Evolutionary conservation across 2,113 vertebrate genomes (phyloP).

Genomic region (Lasiurus cinereus): DNA sequence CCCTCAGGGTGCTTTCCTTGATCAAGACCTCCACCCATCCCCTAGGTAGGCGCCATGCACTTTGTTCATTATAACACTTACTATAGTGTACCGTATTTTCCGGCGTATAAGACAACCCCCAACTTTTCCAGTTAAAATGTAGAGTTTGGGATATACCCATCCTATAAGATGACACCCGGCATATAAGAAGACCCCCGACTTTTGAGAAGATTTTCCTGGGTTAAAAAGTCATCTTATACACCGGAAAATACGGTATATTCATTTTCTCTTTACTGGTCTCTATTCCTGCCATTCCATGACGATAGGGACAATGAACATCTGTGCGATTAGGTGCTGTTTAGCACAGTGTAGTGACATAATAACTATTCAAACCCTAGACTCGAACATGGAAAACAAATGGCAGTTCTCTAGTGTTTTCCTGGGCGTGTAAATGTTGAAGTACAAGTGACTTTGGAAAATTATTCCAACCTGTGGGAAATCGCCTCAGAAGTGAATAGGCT

Average conservation of each 20-base stretch:
- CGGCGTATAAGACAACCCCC: too few relatives aligned
- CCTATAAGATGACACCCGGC: too few relatives aligned
- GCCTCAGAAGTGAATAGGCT: conserved; percentile 2
- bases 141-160: too few relatives aligned
- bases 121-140: too few relatives aligned
- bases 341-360: background rate
- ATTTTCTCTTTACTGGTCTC: background rate
- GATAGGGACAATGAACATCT: background rate
- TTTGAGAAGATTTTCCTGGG: too few relatives aligned
- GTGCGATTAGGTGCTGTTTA: background rate
- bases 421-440: background rate
- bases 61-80: background rate
- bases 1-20: background rate
- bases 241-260: background rate
- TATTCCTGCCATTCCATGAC: background rate
- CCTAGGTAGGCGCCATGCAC: background rate
- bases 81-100: too few relatives aligned
- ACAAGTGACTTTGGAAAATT: background rate
- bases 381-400: background rate
- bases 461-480: background rate
- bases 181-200: too few relatives aligned
- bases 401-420: background rate
- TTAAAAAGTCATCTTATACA: too few relatives aligned
- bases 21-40: background rate
- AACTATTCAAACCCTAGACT: background rate